Evolutionary conservation across 2,888 invertebrate species (phyloP).

Genomic region (Zonitis immaculata): DNA sequence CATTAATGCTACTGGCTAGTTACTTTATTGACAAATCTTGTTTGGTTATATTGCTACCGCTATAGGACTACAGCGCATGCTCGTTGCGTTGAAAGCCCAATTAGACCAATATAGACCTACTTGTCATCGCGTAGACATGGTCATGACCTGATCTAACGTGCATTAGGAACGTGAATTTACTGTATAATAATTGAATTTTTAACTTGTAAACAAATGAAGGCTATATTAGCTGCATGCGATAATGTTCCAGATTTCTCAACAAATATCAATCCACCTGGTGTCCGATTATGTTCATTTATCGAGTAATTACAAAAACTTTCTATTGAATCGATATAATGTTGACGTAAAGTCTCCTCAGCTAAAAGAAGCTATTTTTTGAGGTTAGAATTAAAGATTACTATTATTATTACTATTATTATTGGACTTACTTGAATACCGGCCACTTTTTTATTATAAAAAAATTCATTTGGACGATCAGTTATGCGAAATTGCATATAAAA

Average conservation of each 20-base stretch:
- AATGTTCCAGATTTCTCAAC: constrained; percentile 54
- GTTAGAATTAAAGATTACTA: too few relatives aligned
- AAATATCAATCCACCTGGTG: constrained; percentile 53
- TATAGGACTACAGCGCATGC: too few relatives aligned
- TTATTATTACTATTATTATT: too few relatives aligned
- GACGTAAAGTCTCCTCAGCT: constrained; percentile 48
- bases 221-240: constrained; percentile 54
- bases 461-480: constrained; percentile 50
- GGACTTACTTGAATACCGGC: constrained; percentile 54
- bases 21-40: too few relatives aligned
- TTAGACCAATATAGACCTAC: too few relatives aligned
- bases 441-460: constrained; percentile 55
- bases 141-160: too few relatives aligned
- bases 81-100: too few relatives aligned
- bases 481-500: constrained; percentile 51
- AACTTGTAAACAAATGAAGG: constrained; percentile 54
- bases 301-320: constrained; percentile 52
- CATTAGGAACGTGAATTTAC: too few relatives aligned
- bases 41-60: too few relatives aligned
- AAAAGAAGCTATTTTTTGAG: constrained; percentile 52
- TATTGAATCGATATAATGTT: constrained; percentile 47
- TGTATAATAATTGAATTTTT: too few relatives aligned
- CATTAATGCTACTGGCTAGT: too few relatives aligned
- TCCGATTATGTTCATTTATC: constrained; percentile 47
- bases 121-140: too few relatives aligned